These are phyloP conservation scores for Ptilodon capucinus DNA, from an alignment of 2,888 invertebrate genomes.

Conservation along the genomic window DNA sequence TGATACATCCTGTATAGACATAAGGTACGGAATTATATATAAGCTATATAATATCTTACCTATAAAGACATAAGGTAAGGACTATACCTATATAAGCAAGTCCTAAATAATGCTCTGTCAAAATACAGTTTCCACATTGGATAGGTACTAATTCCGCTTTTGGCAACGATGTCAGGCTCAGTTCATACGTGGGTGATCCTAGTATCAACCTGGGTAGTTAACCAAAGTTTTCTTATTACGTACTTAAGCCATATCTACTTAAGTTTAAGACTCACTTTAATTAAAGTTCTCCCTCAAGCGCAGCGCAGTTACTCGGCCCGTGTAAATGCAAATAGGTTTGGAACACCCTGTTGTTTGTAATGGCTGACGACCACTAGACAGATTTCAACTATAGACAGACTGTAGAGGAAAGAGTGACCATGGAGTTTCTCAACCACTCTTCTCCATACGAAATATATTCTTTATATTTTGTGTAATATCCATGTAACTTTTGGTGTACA, in stretches of 20 bases:
- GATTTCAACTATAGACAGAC: slow-evolving; percentile 38
- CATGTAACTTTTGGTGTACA: no score
- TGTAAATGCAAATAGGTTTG: slow-evolving; percentile 81
- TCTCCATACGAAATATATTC: no score
- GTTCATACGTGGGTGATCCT: slow-evolving; percentile 27
- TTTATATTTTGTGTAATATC: no score
- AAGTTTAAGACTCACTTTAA: slow-evolving; percentile 75
- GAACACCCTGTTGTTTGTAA: slow-evolving; percentile 71
- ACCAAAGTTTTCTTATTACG: slow-evolving; percentile 73
- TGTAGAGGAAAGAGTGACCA: no score
- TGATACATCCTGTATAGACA: no score
- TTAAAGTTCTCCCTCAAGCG: slow-evolving; percentile 79
- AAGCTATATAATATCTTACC: no score
- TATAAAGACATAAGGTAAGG: no score
- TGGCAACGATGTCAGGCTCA: slow-evolving; percentile 29
- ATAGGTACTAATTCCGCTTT: slow-evolving; percentile 30
- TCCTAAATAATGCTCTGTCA: slow-evolving; percentile 2
- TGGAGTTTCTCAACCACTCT: no score
- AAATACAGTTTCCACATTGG: slow-evolving; percentile 28
- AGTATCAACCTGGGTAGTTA: slow-evolving; percentile 51
- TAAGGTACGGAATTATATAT: no score
- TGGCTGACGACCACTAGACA: slow-evolving; percentile 44
- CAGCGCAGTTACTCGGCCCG: slow-evolving; percentile 78
- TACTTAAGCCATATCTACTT: slow-evolving; percentile 67
- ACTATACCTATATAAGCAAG: not conserved